phyloP scores from a whole-genome alignment of 2,888 invertebrate species.

The Tipula confusa region DNA sequence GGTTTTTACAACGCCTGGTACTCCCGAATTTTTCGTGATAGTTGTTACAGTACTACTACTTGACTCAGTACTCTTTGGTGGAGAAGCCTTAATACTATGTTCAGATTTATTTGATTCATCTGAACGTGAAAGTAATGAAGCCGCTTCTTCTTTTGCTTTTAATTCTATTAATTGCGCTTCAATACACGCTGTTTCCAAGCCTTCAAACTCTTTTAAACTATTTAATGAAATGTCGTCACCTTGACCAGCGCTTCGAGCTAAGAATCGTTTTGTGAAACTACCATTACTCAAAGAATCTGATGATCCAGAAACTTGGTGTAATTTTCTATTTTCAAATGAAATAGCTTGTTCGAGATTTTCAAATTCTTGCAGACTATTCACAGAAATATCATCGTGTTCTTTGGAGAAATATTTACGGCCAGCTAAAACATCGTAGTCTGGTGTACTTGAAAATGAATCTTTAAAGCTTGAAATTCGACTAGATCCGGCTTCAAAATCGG shows the following conservation, averaged over 20 bases:
- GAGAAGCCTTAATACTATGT: conserved; percentile 46
- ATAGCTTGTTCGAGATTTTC: conserved; percentile 85
- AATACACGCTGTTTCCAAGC: conserved; percentile 80
- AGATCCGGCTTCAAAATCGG: conserved; percentile 79
- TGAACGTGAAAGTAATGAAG: conserved; percentile 58
- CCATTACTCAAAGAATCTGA: conserved; percentile 81
- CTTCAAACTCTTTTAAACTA: conserved; percentile 89
- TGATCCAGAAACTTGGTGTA: conserved; percentile 62
- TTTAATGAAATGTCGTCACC: conserved; percentile 82
- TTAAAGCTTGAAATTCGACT: conserved; percentile 69
- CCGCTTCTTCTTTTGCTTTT: conserved; percentile 80
- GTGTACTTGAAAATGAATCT: conserved; percentile 86
- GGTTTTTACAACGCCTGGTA: conserved; percentile 39
- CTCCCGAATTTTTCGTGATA: conserved; percentile 42
- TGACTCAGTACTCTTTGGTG: conserved; percentile 37
- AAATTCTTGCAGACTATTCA: conserved; percentile 91
- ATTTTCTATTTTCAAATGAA: conserved; percentile 69
- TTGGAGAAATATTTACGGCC: conserved; percentile 78
- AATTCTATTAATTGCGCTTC: conserved; percentile 79
- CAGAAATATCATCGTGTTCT: conserved; percentile 87
- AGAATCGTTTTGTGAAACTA: conserved; percentile 69
- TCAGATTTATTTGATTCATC: conserved; percentile 50
- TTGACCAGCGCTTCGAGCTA: conserved; percentile 66
- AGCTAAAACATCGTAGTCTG: conserved; percentile 82
- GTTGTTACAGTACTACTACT: conserved; percentile 40